Evolutionary conservation across 2,888 invertebrate species (phyloP).

Genomic region (Eristalinus aeneus): DNA sequence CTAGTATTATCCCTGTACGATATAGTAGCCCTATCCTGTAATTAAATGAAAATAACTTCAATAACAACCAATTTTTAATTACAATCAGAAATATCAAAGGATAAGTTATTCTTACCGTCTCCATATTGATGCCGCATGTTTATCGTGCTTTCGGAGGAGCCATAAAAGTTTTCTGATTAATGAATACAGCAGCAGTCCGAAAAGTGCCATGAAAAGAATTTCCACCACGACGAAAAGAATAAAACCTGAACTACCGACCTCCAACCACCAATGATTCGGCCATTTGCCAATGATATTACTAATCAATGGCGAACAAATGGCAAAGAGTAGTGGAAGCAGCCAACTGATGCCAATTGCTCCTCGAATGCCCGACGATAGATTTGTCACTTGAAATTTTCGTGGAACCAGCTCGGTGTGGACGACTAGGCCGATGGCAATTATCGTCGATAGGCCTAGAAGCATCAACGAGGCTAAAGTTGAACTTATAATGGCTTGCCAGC

Average conservation of each 20-base stretch:
- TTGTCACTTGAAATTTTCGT: constrained; percentile 74
- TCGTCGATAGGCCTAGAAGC: constrained; percentile 85
- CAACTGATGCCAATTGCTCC: constrained; percentile 81
- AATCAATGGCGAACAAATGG: constrained; percentile 79
- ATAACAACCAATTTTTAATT: constrained; percentile 32
- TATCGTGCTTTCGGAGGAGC: constrained; percentile 84
- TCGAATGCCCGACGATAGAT: constrained; percentile 76
- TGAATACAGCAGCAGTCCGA: constrained; percentile 85
- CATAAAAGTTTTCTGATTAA: constrained; percentile 84
- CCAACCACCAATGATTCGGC: constrained; percentile 85
- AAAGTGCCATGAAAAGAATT: constrained; percentile 85
- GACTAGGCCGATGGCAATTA: constrained; percentile 80
- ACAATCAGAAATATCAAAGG: constrained; percentile 3
- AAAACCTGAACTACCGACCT: constrained; percentile 78
- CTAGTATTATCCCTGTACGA: constrained; percentile 84
- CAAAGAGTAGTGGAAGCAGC: constrained; percentile 79
- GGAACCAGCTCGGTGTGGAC: constrained; percentile 80
- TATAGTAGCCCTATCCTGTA: constrained; percentile 84
- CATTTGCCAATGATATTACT: constrained; percentile 80
- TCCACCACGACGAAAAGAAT: constrained; percentile 83
- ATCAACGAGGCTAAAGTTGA: constrained; percentile 84
- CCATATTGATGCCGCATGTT: constrained; percentile 82
- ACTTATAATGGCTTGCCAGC: constrained; percentile 83
- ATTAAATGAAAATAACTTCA: constrained; percentile 58
- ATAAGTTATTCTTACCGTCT: constrained; percentile 81